Conservation (phyloP, 2,797 vertebrate genomes). For the Enteromius paludinosus region DNA sequence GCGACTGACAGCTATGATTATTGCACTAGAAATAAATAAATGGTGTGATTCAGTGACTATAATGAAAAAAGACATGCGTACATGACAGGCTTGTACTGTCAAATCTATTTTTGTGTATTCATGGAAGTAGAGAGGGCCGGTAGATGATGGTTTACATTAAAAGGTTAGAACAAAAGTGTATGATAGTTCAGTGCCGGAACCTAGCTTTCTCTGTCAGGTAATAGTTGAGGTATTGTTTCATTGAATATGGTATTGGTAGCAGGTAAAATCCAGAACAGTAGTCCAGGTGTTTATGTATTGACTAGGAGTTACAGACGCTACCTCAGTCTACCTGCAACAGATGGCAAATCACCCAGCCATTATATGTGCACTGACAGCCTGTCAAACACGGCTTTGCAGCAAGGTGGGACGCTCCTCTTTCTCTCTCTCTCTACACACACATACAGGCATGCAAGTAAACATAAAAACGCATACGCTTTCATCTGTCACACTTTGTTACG, state of each 20-base stretch:
- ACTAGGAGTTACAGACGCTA: conserved; percentile 40
- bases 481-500: background rate
- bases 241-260: conserved; percentile 17
- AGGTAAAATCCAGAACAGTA: conserved; percentile 18
- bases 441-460: background rate
- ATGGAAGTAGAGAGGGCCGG: background rate
- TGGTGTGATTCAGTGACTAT: conserved; percentile 22
- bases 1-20: conserved; percentile 49
- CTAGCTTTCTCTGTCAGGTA: background rate
- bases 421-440: background rate
- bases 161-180: conserved; percentile 23
- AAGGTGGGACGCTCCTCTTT: conserved; percentile 30
- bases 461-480: background rate
- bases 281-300: conserved; percentile 52
- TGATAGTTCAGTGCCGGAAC: background rate
- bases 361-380: conserved; percentile 52
- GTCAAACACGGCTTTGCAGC: conserved; percentile 51
- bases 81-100: conserved; percentile 24
- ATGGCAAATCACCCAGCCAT: conserved; percentile 58
- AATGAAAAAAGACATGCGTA: conserved; percentile 21
- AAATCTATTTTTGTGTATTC: conserved; percentile 37
- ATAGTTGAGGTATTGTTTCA: background rate
- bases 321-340: conserved; percentile 53
- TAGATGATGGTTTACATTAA: conserved; percentile 34
- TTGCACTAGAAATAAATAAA: conserved; percentile 45